phyloP scores from a whole-genome alignment of 2,113 vertebrate genomes.

The Xiphorhynchus elegans region DNA sequence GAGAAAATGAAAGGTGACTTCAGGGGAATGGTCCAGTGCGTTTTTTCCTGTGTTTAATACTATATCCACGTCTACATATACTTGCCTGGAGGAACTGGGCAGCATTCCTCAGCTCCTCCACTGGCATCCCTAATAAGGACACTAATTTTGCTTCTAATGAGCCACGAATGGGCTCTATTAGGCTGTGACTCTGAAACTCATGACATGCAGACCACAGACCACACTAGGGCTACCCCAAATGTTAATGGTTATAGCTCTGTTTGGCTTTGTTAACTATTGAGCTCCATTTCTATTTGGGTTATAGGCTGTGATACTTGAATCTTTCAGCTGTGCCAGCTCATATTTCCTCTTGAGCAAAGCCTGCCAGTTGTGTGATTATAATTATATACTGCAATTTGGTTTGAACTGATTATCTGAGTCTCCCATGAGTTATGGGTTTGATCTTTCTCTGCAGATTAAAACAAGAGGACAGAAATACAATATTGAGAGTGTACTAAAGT shows the following conservation, averaged over 20 bases:
- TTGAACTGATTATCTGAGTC: slow-evolving; percentile 48
- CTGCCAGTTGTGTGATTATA: slow-evolving; percentile 56
- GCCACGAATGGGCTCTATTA: neutral
- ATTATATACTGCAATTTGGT: slow-evolving; percentile 38
- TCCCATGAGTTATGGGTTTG: neutral
- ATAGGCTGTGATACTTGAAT: neutral
- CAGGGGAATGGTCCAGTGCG: neutral
- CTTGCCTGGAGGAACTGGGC: neutral
- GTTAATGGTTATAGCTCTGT: neutral
- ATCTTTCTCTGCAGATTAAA: slow-evolving; percentile 40
- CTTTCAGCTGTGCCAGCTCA: neutral
- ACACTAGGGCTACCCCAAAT: neutral
- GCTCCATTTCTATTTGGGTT: neutral
- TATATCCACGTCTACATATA: neutral
- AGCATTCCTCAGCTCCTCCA: neutral
- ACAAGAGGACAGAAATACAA: neutral
- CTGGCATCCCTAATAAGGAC: neutral
- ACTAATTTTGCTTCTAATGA: neutral
- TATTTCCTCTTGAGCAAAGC: slow-evolving; percentile 19
- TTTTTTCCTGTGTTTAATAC: neutral
- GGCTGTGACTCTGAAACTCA: neutral
- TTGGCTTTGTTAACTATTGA: slow-evolving; percentile 20
- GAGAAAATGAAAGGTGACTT: neutral
- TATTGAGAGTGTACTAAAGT: neutral
- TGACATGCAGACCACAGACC: neutral